Conservation (phyloP, 2,113 vertebrate species). For the Balaeniceps rex region DNA sequence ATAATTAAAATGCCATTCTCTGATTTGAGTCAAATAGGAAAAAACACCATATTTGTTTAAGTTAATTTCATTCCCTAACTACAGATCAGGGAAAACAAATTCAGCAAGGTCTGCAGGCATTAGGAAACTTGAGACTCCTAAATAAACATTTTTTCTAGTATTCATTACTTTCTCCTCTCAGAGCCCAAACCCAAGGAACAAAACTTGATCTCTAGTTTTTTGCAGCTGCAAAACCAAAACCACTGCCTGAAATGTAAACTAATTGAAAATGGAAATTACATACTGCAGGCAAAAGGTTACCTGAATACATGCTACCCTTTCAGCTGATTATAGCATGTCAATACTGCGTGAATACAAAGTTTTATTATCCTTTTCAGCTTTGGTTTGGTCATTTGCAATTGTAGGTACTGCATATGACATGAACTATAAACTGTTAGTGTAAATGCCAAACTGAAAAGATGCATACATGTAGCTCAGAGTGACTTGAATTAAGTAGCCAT, state of each 20-base stretch:
- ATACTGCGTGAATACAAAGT: not conserved
- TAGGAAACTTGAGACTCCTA: not conserved
- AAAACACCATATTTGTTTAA: not conserved
- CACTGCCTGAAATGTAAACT: not conserved
- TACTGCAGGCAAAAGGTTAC: not conserved
- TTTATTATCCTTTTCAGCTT: not conserved
- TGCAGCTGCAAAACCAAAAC: not conserved
- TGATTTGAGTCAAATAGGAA: not conserved
- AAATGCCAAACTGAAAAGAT: not conserved
- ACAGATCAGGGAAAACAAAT: not conserved
- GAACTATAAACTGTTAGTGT: not conserved
- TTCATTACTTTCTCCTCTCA: not conserved
- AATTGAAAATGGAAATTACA: not conserved
- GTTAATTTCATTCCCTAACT: not conserved
- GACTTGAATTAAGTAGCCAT: not conserved
- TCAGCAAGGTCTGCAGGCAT: not conserved
- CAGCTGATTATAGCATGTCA: not conserved
- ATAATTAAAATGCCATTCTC: not conserved
- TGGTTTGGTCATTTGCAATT: not conserved
- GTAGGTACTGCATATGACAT: not conserved
- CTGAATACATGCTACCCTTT: not conserved
- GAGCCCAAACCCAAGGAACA: not conserved
- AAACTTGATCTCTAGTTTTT: not conserved
- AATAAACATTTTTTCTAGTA: not conserved
- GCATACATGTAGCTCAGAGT: not conserved